Evolutionary conservation across 2,888 invertebrate species (phyloP).

Genomic region (Pandemis heparana): DNA sequence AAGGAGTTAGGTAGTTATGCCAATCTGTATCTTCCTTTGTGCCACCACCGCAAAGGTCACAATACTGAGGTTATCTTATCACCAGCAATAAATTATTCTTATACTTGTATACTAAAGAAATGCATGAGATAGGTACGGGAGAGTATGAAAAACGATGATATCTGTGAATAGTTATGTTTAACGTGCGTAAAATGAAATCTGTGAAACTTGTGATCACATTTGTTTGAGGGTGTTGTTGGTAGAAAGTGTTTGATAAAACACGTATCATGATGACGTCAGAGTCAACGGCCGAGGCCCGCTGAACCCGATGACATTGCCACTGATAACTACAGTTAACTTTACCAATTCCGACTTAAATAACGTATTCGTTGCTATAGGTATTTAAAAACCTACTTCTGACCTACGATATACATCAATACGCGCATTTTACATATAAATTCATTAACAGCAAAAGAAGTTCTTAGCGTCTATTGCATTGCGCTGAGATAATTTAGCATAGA

Average conservation of each 20-base stretch:
- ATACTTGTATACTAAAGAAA: constrained; percentile 21
- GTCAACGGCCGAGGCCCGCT: constrained; percentile 50
- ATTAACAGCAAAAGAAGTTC: neutral
- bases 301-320: constrained; percentile 71
- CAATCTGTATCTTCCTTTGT: constrained; percentile 38
- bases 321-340: constrained; percentile 57
- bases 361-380: neutral
- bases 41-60: constrained; percentile 39
- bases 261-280: constrained; percentile 77
- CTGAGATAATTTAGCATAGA: neutral
- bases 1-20: constrained; percentile 18
- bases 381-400: neutral
- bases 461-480: neutral
- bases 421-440: neutral
- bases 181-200: constrained; percentile 22
- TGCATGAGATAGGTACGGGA: constrained; percentile 19
- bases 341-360: constrained; percentile 60
- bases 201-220: constrained; percentile 13
- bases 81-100: constrained; percentile 30
- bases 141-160: constrained; percentile 1
- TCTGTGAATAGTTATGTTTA: constrained; percentile 1
- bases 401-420: neutral
- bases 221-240: constrained; percentile 22
- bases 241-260: constrained; percentile 64
- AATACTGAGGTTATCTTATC: constrained; percentile 39